Conservation (phyloP, 2,888 invertebrate genomes). For the Eurytoma californica region DNA sequence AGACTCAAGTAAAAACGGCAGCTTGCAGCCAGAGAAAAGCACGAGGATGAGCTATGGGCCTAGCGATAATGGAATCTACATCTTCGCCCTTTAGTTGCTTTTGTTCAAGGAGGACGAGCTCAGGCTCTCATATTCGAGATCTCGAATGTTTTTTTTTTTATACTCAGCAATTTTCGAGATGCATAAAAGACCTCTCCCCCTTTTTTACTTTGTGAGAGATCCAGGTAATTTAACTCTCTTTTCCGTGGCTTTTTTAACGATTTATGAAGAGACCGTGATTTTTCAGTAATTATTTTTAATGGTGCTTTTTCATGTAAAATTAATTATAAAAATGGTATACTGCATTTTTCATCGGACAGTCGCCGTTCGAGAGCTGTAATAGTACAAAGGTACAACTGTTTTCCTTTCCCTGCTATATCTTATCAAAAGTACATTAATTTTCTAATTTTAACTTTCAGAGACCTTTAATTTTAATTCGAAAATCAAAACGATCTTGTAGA, state of each 20-base stretch:
- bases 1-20: neutral
- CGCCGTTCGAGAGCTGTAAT: no score
- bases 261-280: neutral
- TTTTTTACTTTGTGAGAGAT: neutral
- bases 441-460: no score
- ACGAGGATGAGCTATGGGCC: neutral
- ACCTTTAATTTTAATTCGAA: neutral
- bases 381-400: no score
- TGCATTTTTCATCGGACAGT: no score
- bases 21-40: neutral
- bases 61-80: conserved; percentile 3
- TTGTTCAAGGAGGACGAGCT: neutral
- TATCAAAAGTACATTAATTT: no score
- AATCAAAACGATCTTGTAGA: neutral
- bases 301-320: no score
- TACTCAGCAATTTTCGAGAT: neutral
- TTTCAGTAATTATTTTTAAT: no score
- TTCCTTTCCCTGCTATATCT: no score
- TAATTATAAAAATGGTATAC: no score
- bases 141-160: neutral
- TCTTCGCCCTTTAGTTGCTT: neutral
- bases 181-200: neutral
- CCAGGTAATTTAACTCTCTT: neutral
- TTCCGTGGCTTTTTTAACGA: neutral
- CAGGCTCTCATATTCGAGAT: neutral